phyloP scores from a whole-genome alignment of 2,888 invertebrate species.

The Sclerodermus sp. region DNA sequence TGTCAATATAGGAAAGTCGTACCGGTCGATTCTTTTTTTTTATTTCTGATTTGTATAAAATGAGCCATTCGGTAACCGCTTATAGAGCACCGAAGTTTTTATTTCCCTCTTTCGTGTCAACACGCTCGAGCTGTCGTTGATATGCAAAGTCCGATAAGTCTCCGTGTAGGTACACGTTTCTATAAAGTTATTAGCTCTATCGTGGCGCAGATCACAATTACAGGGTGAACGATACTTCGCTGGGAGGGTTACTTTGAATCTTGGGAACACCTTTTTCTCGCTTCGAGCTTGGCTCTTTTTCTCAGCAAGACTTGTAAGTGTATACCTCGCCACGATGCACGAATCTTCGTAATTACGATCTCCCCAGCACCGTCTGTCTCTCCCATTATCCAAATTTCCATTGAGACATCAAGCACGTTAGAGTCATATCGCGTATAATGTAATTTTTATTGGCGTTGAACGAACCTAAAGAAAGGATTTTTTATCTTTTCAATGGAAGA shows the following conservation, averaged over 20 bases:
- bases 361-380: not conserved
- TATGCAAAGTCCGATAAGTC: constrained; percentile 42
- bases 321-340: no score
- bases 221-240: constrained; percentile 20
- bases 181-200: constrained; percentile 54
- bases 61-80: constrained; percentile 28
- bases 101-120: constrained; percentile 46
- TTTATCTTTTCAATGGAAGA: no score
- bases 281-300: not conserved
- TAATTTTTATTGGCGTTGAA: no score
- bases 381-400: no score
- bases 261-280: no score
- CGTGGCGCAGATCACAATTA: constrained; percentile 31
- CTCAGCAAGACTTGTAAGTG: not conserved
- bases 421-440: no score
- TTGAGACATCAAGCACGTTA: no score
- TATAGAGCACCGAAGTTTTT: constrained; percentile 31
- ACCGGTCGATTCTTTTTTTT: constrained; percentile 27
- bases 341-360: no score
- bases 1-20: not conserved
- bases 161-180: constrained; percentile 38
- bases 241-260: not conserved
- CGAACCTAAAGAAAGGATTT: no score
- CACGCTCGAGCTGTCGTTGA: constrained; percentile 35
- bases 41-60: constrained; percentile 45